phyloP scores from a whole-genome alignment of 2,797 vertebrate species.

The Acanthopagrus latus region DNA sequence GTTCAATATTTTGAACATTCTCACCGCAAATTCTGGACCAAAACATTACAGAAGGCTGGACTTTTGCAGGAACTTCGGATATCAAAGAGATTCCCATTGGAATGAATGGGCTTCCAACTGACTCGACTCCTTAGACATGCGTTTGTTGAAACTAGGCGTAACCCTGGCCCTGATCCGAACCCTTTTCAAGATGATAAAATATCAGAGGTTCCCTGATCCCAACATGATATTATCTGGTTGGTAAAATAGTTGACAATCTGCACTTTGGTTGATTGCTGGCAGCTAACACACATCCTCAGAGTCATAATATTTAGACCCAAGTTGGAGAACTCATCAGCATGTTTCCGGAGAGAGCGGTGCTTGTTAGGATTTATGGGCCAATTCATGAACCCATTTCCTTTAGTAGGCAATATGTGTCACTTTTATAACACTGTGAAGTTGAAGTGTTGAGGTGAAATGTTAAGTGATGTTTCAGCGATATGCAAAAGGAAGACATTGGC shows the following conservation, averaged over 20 bases:
- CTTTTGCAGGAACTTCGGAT: too few species aligned
- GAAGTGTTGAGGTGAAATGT: conserved; percentile 82
- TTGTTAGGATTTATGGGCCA: conserved; percentile 75
- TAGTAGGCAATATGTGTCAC: conserved; percentile 81
- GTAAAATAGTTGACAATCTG: conserved; percentile 50
- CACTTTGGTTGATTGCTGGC: conserved; percentile 61
- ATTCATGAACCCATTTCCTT: conserved; percentile 79
- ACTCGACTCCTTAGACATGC: too few species aligned
- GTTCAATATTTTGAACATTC: too few species aligned
- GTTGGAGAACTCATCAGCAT: conserved; percentile 73
- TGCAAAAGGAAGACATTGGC: conserved; percentile 76
- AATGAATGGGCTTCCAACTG: too few species aligned
- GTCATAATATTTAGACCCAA: conserved; percentile 76
- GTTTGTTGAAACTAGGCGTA: background rate
- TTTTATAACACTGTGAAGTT: conserved; percentile 80
- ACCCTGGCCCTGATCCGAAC: background rate
- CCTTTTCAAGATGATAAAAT: background rate
- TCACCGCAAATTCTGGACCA: too few species aligned
- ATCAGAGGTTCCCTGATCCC: conserved; percentile 17
- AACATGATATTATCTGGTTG: conserved; percentile 28
- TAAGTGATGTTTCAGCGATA: conserved; percentile 81
- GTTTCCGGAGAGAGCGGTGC: conserved; percentile 70
- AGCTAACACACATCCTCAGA: conserved; percentile 37
- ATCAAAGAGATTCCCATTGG: too few species aligned
- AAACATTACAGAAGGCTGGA: too few species aligned